phyloP scores from a whole-genome alignment of 2,888 invertebrate species.

The Sinelater perroti region DNA sequence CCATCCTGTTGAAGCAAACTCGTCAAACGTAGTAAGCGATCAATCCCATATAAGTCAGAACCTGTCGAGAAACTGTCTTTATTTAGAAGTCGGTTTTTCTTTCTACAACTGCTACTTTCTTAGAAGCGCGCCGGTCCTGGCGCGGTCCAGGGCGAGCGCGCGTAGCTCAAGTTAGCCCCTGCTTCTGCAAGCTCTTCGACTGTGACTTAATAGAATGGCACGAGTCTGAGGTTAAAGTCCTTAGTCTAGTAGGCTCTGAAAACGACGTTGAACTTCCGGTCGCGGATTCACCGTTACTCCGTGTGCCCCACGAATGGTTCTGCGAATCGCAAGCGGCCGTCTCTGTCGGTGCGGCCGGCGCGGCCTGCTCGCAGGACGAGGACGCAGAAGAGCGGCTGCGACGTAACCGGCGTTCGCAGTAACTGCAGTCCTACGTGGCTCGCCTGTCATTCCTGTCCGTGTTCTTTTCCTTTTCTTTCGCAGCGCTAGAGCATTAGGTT shows the following conservation, averaged over 20 bases:
- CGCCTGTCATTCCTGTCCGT: slow-evolving; percentile 33
- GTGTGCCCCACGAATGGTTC: slow-evolving; percentile 31
- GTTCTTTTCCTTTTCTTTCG: slow-evolving; percentile 40
- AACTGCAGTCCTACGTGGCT: slow-evolving; percentile 32
- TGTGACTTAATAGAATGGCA: slow-evolving; percentile 40
- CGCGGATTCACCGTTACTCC: slow-evolving; percentile 57
- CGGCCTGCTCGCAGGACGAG: slow-evolving; percentile 8
- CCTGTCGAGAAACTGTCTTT: too few relatives aligned
- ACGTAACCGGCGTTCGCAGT: slow-evolving; percentile 28
- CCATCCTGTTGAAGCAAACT: too few relatives aligned
- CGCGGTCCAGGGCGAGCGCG: not conserved
- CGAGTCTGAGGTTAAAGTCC: slow-evolving; percentile 58
- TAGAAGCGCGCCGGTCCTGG: too few relatives aligned
- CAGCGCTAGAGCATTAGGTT: slow-evolving; percentile 42
- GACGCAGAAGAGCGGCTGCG: slow-evolving; percentile 22
- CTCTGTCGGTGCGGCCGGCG: slow-evolving; percentile 7
- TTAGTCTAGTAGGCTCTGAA: slow-evolving; percentile 58
- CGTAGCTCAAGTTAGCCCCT: not conserved
- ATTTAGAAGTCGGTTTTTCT: too few relatives aligned
- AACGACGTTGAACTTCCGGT: slow-evolving; percentile 59
- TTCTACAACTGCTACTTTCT: too few relatives aligned
- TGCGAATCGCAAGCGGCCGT: slow-evolving; percentile 32
- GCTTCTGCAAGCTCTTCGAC: slow-evolving; percentile 22
- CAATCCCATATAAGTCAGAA: too few relatives aligned
- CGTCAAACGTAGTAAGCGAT: too few relatives aligned